Evolutionary conservation across 2,888 invertebrate species (phyloP), one percentile per base, ranked within the genome.

Genomic region (Torymus aiolomorphi): DNA sequence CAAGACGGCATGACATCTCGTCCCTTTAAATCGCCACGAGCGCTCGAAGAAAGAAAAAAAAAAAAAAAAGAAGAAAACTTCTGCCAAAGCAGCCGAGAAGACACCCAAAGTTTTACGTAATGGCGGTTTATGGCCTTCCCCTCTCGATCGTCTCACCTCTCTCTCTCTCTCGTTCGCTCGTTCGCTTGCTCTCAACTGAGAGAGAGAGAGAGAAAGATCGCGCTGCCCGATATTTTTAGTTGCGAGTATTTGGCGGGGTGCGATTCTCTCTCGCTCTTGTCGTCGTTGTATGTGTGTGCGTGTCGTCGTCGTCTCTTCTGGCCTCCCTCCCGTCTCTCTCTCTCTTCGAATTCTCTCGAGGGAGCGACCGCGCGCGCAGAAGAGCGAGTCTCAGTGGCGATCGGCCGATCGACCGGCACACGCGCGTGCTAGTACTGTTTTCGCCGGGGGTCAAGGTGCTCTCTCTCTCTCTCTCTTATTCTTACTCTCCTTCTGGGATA

Each of bases 191-290:
- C 31, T 73, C 80, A 70, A 80, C 70, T 57, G 79, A 42, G 42
- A 73, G 76, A 57, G 59, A 3, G n/a, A 3, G n/a, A 31, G 57
- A 24, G 31, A 31, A 3, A 31, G 31, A 31, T 31, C 31, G 31
- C 84, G 88, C 87, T 86, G 83, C 83, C 83, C 84, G 88, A 80
- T 90, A 90, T 90, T 90, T 89, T 89, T 89, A 90, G 90, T 88
- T 85, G 82, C n/a, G 86, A 88, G 87, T 88, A 89, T 89, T 89
- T 89, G 89, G 90, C 90, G 89, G 88, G 88, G 87, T 86, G 87
- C 81, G 84, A 83, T 79, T 81, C 83, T 72, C 78, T 80, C 74
- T 69, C 75, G 57, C 72, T 62, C 81, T 78, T 61, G 69, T 20
- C 51, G 56, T 59, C 61, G 54, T 42, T 42, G 66, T 67, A 8